phyloP scores from a whole-genome alignment of 2,797 vertebrate species.

The Lophura swinhoii region DNA sequence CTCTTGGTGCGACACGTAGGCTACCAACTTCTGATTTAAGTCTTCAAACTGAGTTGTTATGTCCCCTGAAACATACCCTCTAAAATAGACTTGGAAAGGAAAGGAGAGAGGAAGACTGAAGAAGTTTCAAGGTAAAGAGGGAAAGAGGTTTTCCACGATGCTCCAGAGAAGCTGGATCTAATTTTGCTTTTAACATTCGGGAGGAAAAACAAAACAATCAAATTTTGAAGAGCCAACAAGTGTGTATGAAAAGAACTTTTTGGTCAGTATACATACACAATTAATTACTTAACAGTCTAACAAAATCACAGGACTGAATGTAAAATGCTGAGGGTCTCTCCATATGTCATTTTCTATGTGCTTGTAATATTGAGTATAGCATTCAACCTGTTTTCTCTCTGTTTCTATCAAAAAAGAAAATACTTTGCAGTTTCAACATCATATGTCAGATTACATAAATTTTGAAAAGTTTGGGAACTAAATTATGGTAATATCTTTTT shows the following conservation, averaged over 20 bases:
- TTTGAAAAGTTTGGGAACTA: neutral
- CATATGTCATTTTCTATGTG: neutral
- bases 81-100: neutral
- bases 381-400: neutral
- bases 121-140: neutral
- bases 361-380: neutral
- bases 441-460: neutral
- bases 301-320: neutral
- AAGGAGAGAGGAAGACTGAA: neutral
- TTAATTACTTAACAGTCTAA: neutral
- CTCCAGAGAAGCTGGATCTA: neutral
- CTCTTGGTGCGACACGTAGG: neutral
- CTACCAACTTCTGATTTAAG: neutral
- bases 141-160: neutral
- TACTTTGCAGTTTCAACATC: neutral
- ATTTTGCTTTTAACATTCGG: neutral
- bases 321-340: neutral
- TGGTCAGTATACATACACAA: neutral
- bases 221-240: neutral
- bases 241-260: neutral
- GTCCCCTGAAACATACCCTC: neutral
- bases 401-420: neutral
- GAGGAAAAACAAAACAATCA: neutral
- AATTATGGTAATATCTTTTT: neutral
- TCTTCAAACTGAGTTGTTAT: neutral